phyloP scores from a whole-genome alignment of 2,797 vertebrate species.

The Natrix natrix region DNA sequence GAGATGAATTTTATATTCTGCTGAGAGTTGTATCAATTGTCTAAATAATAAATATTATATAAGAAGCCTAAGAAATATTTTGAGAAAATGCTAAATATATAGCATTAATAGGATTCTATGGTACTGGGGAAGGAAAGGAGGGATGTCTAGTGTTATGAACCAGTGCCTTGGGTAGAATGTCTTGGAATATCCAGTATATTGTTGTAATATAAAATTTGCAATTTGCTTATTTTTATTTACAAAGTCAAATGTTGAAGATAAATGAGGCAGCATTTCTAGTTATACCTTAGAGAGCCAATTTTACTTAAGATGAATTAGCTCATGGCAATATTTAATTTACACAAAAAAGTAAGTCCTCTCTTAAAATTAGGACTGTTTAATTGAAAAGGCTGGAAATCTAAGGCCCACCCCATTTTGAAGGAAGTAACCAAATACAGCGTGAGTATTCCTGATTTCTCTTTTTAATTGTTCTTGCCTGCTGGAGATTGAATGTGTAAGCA shows the following conservation, averaged over 20 bases:
- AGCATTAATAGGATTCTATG: neutral
- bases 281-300: neutral
- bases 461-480: neutral
- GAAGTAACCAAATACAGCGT: neutral
- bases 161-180: neutral
- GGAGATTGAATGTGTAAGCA: neutral
- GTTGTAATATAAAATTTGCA: neutral
- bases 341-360: neutral
- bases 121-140: neutral
- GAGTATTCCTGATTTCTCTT: neutral
- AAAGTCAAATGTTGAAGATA: neutral
- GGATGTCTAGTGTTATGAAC: neutral
- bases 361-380: neutral
- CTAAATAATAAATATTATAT: neutral
- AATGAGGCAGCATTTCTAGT: neutral
- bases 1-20: neutral
- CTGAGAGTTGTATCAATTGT: neutral
- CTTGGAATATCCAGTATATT: neutral
- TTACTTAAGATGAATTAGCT: neutral
- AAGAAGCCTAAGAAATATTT: neutral
- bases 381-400: neutral
- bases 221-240: neutral
- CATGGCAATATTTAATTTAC: neutral
- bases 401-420: neutral
- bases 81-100: neutral